These are phyloP conservation scores for Holotrichia oblita DNA, from an alignment of 1,140 invertebrate species.

Conservation along the genomic window DNA sequence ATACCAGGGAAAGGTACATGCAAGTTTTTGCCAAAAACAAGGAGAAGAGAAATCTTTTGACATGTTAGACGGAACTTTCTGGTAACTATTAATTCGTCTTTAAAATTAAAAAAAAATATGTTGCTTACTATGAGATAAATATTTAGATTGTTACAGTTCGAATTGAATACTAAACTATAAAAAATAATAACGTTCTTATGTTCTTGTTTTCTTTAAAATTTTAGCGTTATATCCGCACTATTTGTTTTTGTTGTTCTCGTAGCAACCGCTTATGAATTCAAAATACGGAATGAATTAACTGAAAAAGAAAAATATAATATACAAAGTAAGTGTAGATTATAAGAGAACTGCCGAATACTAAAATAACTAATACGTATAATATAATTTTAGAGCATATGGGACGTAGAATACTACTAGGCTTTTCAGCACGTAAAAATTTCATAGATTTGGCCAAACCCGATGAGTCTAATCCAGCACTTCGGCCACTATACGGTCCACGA, in stretches of 20 bases:
- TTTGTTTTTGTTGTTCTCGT: slow-evolving; percentile 50
- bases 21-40: slow-evolving; percentile 58
- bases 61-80: slow-evolving; percentile 61
- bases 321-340: slow-evolving; percentile 51
- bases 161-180: neutral
- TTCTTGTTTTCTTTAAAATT: slow-evolving; percentile 22
- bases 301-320: slow-evolving; percentile 47
- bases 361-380: neutral
- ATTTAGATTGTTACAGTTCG: neutral
- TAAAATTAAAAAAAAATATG: too few relatives aligned
- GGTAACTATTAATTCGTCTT: slow-evolving; percentile 56
- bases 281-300: slow-evolving; percentile 41
- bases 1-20: slow-evolving; percentile 56
- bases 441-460: slow-evolving; percentile 59
- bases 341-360: neutral
- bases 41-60: slow-evolving; percentile 55
- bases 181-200: neutral
- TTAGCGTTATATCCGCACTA: slow-evolving; percentile 50
- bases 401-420: slow-evolving; percentile 52
- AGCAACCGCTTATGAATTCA: slow-evolving; percentile 54
- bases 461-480: slow-evolving; percentile 60
- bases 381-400: slow-evolving; percentile 14
- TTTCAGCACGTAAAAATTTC: slow-evolving; percentile 63
- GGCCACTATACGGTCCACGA: slow-evolving; percentile 64
- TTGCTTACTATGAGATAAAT: too few relatives aligned